Evolutionary conservation across 2,113 vertebrate genomes (phyloP).

Genomic region (Excalfactoria chinensis): DNA sequence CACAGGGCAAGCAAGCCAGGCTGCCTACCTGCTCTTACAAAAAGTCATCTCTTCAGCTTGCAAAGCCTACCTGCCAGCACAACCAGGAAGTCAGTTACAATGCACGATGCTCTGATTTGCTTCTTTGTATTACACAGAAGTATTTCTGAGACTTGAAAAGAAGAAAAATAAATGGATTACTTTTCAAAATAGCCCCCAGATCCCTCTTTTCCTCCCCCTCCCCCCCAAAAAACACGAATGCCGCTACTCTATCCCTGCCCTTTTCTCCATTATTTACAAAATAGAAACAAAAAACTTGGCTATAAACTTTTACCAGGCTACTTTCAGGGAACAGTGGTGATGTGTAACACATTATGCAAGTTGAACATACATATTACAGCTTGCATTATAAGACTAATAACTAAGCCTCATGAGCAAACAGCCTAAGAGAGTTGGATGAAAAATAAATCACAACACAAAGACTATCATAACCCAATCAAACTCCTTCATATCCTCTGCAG

Average conservation of each 20-base stretch:
- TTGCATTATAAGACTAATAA: neutral
- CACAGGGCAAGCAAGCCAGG: neutral
- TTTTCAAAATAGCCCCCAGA: neutral
- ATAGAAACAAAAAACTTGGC: neutral
- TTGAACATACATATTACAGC: neutral
- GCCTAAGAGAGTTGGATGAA: neutral
- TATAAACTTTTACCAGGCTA: neutral
- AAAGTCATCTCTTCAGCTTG: neutral
- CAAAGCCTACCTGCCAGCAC: neutral
- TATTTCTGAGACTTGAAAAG: neutral
- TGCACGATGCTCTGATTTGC: accelerated
- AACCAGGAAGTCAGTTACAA: accelerated
- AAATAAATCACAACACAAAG: neutral
- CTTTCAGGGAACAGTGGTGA: neutral
- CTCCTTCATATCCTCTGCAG: neutral
- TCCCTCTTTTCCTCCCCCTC: neutral
- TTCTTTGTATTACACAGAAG: accelerated
- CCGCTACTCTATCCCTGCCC: neutral
- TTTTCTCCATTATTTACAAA: neutral
- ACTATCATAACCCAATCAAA: neutral
- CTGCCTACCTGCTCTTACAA: neutral
- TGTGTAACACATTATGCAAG: neutral
- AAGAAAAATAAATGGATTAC: neutral
- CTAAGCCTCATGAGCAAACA: neutral
- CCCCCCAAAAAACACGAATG: neutral